Conservation (phyloP, 2,797 vertebrate species). For the Momotus momota region DNA sequence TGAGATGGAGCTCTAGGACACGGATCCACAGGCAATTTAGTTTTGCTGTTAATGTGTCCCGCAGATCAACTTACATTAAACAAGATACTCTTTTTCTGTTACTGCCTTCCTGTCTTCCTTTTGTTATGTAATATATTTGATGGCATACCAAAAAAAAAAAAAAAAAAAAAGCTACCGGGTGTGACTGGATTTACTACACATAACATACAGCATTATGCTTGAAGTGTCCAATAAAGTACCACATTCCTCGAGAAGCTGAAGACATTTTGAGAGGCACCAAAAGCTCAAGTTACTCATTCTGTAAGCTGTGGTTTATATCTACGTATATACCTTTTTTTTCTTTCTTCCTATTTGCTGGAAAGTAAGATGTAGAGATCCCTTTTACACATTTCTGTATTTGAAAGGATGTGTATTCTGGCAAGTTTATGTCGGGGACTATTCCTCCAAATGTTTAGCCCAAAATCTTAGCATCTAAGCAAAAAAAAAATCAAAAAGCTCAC, state of each 20-base stretch:
- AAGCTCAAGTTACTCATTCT: too few species aligned
- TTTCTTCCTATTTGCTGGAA: rapidly evolving
- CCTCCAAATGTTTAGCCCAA: neutral
- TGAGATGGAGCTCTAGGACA: neutral
- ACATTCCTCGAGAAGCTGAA: too few species aligned
- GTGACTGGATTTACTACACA: too few species aligned
- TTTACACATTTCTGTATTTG: neutral
- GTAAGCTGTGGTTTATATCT: too few species aligned
- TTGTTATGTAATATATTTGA: too few species aligned
- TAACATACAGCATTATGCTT: too few species aligned
- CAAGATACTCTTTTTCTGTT: neutral
- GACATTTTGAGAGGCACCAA: too few species aligned
- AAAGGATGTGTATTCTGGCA: neutral
- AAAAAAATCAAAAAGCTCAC: neutral
- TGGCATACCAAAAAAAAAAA: too few species aligned
- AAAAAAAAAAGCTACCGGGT: too few species aligned
- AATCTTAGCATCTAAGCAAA: neutral
- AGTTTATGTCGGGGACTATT: neutral
- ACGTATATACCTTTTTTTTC: too few species aligned
- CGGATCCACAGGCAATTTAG: neutral
- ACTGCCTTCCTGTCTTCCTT: too few species aligned
- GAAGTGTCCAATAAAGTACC: too few species aligned
- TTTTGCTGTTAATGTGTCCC: neutral
- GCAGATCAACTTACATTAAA: neutral
- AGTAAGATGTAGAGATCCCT: neutral